Evolutionary conservation across 1,140 invertebrate species (phyloP).

Genomic region (Pseudomyrmex gracilis): DNA sequence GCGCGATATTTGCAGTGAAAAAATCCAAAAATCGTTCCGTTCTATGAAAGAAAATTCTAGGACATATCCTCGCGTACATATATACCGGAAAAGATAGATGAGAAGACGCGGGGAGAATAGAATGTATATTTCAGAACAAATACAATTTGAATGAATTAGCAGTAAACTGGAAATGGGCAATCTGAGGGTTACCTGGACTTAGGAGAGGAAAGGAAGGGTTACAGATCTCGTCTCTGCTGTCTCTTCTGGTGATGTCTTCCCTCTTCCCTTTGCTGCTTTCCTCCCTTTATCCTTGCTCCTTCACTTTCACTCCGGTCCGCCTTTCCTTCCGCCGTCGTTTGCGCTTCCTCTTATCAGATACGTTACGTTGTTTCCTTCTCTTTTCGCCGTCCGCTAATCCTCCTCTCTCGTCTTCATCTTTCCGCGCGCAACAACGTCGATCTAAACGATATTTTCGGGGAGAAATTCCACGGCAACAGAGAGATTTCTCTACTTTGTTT

Average conservation of each 20-base stretch:
- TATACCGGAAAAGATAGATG: constrained; percentile 20
- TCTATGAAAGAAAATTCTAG: constrained; percentile 1
- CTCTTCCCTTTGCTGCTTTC: constrained; percentile 38
- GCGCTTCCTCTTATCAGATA: constrained; percentile 7
- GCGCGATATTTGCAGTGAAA: not conserved
- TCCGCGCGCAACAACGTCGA: constrained; percentile 23
- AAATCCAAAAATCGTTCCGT: constrained; percentile 12
- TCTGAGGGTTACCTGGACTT: constrained; percentile 72
- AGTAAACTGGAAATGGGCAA: constrained; percentile 81
- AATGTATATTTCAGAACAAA: constrained; percentile 81
- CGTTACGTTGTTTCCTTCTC: not conserved
- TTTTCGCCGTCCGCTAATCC: constrained; percentile 2
- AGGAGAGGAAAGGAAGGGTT: constrained; percentile 26
- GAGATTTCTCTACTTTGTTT: constrained; percentile 69
- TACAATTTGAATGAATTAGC: constrained; percentile 85
- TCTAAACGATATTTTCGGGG: constrained; percentile 75
- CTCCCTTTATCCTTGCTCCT: not conserved
- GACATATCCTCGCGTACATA: not conserved
- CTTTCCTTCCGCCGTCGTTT: not conserved
- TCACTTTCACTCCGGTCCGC: constrained; percentile 48
- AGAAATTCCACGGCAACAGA: constrained; percentile 67
- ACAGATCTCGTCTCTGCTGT: constrained; percentile 36
- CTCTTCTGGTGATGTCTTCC: constrained; percentile 40
- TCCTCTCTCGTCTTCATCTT: constrained; percentile 31
- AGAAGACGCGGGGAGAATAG: constrained; percentile 65